Conservation (phyloP, 2,113 vertebrate species). For the Cyphomyrus discorhynchus region DNA sequence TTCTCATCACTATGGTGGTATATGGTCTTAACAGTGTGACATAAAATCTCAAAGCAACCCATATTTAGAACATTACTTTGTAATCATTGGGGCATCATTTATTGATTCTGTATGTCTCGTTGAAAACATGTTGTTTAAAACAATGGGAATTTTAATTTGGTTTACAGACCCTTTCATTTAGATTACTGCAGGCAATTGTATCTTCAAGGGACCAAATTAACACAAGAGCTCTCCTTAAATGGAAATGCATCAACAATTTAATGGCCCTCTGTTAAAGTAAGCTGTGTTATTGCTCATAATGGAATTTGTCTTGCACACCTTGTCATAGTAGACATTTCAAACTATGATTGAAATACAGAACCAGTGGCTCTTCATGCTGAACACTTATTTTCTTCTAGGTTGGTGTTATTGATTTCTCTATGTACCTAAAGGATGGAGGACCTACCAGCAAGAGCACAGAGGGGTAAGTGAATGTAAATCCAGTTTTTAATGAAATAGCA, state of each 20-base stretch:
- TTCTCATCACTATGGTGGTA: background rate
- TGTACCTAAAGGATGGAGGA: constrained; percentile 94
- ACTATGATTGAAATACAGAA: background rate
- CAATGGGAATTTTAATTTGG: background rate
- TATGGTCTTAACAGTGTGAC: background rate
- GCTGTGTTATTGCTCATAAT: background rate
- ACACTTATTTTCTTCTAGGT: constrained; percentile 62
- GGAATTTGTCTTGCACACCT: background rate
- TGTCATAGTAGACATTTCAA: background rate
- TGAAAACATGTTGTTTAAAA: background rate
- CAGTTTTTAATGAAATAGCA: background rate
- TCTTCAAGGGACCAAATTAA: background rate
- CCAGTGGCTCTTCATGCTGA: background rate
- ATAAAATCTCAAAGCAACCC: background rate
- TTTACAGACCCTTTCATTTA: background rate
- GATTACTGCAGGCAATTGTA: background rate
- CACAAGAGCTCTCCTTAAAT: background rate
- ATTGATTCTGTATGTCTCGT: background rate
- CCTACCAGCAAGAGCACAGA: constrained; percentile 89
- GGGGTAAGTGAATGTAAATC: constrained; percentile 66
- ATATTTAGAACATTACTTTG: background rate
- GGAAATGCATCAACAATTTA: background rate
- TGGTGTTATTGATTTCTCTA: constrained; percentile 97
- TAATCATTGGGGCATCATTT: background rate
- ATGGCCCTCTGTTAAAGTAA: background rate